A percentile compares a stretch with the other conserved stretches of the same genome.
Evolutionary conservation across 1,140 invertebrate species (phyloP).

Genomic region (Telenomus remus): DNA sequence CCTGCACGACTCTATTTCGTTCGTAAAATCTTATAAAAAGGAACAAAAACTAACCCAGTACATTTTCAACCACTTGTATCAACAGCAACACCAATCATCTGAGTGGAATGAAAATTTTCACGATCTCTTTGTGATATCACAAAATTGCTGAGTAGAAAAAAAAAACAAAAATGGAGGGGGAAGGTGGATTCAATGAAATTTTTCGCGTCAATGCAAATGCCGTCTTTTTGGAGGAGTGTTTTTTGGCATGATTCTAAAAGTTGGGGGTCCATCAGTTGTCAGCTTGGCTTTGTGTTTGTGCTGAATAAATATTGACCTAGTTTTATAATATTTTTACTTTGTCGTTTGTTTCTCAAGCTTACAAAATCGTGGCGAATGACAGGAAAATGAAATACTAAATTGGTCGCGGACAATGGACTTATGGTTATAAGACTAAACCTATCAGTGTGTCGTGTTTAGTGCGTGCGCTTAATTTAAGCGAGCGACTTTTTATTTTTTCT

Average conservation of each 20-base stretch:
- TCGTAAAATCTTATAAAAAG: background rate
- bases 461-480: constrained; percentile 35
- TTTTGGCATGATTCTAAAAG: too few species aligned
- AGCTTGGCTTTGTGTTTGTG: background rate
- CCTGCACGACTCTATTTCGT: too few species aligned
- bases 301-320: background rate
- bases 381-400: constrained; percentile 62
- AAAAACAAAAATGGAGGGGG: too few species aligned
- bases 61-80: constrained; percentile 16
- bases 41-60: background rate
- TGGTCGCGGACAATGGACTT: constrained; percentile 68
- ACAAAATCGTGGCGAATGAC: background rate
- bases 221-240: too few species aligned
- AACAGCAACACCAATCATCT: constrained; percentile 52
- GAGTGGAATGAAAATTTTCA: constrained; percentile 66
- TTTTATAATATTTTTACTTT: too few species aligned
- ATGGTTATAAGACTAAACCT: constrained; percentile 69
- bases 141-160: constrained; percentile 1
- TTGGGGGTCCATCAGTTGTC: too few species aligned
- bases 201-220: too few species aligned
- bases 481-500: constrained; percentile 71
- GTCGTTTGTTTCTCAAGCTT: too few species aligned
- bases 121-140: constrained; percentile 10
- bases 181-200: too few species aligned
- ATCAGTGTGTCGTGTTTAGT: constrained; percentile 61